Percentiles rank a stretch among this genome's conserved stretches.
Evolutionary conservation across 2,113 vertebrate species (phyloP).

Genomic region (Engystomops pustulosus): DNA sequence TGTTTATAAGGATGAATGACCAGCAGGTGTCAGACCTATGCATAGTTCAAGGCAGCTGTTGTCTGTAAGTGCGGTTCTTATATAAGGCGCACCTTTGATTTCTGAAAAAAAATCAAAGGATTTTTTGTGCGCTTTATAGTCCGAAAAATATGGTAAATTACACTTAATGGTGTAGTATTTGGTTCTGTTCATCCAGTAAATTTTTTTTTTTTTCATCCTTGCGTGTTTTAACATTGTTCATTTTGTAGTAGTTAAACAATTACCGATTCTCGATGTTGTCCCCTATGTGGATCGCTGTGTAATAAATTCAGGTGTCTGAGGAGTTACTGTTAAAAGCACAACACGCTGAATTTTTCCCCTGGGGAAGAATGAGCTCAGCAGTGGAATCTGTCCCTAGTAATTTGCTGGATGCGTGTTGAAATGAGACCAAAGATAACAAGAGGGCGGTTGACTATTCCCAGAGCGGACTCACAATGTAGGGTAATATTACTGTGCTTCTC

Average conservation of each 20-base stretch:
- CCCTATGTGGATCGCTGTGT: conserved; percentile 21
- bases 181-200: neutral
- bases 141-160: too few relatives aligned
- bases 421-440: conserved; percentile 59
- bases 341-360: conserved; percentile 43
- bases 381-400: conserved; percentile 58
- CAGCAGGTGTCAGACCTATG: too few relatives aligned
- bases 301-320: conserved; percentile 55
- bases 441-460: conserved; percentile 44
- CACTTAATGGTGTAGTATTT: too few relatives aligned
- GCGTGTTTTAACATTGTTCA: neutral
- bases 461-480: conserved; percentile 18
- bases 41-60: too few relatives aligned
- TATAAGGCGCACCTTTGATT: too few relatives aligned
- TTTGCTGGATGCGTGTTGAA: conserved; percentile 55
- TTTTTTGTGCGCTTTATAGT: too few relatives aligned
- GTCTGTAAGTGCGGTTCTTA: too few relatives aligned
- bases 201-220: neutral
- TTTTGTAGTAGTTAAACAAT: conserved; percentile 45
- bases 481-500: neutral
- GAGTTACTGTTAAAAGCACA: conserved; percentile 55
- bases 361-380: conserved; percentile 47
- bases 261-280: conserved; percentile 11
- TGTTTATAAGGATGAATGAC: too few relatives aligned
- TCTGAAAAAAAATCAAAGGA: too few relatives aligned